Conservation (phyloP, 2,113 vertebrate genomes). For the Triplophysa rosa region DNA sequence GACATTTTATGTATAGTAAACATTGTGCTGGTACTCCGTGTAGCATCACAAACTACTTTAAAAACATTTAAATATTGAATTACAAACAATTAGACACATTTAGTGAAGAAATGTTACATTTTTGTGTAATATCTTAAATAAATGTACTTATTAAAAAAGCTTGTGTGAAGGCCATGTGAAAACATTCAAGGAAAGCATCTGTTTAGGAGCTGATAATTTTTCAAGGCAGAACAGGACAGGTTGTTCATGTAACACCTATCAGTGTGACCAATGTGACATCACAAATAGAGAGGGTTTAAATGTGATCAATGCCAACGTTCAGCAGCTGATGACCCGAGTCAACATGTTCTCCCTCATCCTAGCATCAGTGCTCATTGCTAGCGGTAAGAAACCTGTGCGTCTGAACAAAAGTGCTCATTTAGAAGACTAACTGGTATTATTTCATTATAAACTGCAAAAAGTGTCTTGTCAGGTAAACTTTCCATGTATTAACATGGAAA, state of each 20-base stretch:
- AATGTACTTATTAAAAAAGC: no score
- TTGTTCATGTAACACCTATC: neutral
- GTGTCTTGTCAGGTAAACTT: neutral
- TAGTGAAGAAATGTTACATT: no score
- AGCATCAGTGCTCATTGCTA: conserved; percentile 75
- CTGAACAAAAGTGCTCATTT: conserved; percentile 20
- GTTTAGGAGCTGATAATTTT: conserved; percentile 47
- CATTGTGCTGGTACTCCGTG: no score
- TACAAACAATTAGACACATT: neutral
- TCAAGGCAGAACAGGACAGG: neutral
- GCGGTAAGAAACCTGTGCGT: conserved; percentile 70
- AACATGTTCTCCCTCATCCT: conserved; percentile 76
- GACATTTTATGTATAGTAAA: no score
- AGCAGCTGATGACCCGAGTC: conserved; percentile 59
- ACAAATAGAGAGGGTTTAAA: conserved; percentile 64
- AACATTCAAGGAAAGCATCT: conserved; percentile 62
- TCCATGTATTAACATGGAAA: neutral
- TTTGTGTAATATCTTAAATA: no score
- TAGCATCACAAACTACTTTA: no score
- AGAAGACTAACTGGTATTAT: neutral
- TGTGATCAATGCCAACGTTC: conserved; percentile 42
- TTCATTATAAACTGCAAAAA: neutral
- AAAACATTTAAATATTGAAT: no score
- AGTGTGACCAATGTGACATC: neutral
- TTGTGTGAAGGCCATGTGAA: conserved; percentile 65